Evolutionary conservation across 2,888 invertebrate species (phyloP), one percentile per base, ranked within the genome.

Genomic region (Mayetiola destructor): DNA sequence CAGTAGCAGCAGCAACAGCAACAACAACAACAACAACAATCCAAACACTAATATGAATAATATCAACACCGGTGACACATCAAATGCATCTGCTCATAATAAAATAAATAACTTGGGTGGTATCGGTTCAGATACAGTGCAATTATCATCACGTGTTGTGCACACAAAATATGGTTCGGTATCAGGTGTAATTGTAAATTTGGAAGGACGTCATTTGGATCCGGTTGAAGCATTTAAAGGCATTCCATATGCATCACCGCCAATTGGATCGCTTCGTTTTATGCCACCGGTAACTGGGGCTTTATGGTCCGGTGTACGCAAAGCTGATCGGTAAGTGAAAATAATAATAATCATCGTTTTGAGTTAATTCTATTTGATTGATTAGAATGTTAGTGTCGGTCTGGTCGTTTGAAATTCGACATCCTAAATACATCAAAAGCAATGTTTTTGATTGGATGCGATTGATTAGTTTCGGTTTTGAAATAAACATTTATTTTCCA

Each of bases 201-300:
- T 88, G 63, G 88, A 89, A 65, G 80, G 84, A 23, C 80, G 88
- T 62, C 85, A 82, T 68, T 73, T 90, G 64, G 89, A 89, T 70
- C 86, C 88, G 58, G 93, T 95, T 20, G 94, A 94, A 71, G 88
- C 90, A 61, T 95, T 91, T 70, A 79, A 88, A 56, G 95, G 95
- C 8, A 85, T 96, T 59, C 94, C 94, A 5, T 96, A 95, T 72
- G 96, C 94, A 27, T 90, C 92, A 54, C 88, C 95, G 21, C 93
- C 94, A 32, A 76, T 87, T 42, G 92, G 90, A 6, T 83, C 85
- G 59, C 75, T 95, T 60, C 80, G 96, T 59, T 96, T 96, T 72
- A 94, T 95, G 92, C 94, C 94, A 12, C 95, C 95, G 20, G 92
- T 93, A 21, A 89, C 88, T 59, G 91, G 92, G 27, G 88, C 91